Percentiles rank a stretch among this genome's conserved stretches.
Conservation (phyloP, 2,113 vertebrate species). For the Tupaia chinensis region DNA sequence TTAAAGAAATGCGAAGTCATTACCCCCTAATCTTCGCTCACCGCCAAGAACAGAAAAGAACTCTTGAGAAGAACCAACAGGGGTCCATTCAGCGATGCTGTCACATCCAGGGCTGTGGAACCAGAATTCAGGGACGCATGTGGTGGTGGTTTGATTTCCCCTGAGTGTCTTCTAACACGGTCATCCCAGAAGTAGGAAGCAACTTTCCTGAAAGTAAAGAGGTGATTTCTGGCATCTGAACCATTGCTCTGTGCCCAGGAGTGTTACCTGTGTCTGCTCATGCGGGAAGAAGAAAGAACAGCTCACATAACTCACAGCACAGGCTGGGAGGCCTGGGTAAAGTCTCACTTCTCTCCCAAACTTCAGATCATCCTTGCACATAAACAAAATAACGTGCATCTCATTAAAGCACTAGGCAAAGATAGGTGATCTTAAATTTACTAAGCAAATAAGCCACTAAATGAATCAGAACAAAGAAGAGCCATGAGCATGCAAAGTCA, state of each 20-base stretch:
- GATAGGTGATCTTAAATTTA: constrained; percentile 73
- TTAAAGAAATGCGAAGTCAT: background rate
- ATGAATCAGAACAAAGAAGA: constrained; percentile 61
- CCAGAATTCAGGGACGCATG: background rate
- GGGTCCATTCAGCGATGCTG: accelerated
- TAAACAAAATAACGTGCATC: constrained; percentile 31
- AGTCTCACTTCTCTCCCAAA: background rate
- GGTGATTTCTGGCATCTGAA: background rate
- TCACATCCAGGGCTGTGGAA: background rate
- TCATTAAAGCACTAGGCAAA: constrained; percentile 64
- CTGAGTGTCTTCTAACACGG: background rate
- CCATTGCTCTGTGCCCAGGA: background rate
- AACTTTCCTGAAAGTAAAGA: background rate
- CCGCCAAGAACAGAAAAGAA: accelerated
- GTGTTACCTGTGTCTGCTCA: background rate
- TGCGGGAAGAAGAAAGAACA: background rate
- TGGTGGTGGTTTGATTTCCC: background rate
- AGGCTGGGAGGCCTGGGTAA: background rate
- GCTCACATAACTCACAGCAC: background rate
- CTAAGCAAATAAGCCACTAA: constrained; percentile 78
- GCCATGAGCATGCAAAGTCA: constrained; percentile 68
- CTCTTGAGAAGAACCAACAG: accelerated
- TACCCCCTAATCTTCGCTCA: background rate
- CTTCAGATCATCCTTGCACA: constrained; percentile 64
- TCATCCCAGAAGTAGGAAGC: background rate